Conservation (phyloP, 2,888 invertebrate genomes). For the Melanchra persicariae region DNA sequence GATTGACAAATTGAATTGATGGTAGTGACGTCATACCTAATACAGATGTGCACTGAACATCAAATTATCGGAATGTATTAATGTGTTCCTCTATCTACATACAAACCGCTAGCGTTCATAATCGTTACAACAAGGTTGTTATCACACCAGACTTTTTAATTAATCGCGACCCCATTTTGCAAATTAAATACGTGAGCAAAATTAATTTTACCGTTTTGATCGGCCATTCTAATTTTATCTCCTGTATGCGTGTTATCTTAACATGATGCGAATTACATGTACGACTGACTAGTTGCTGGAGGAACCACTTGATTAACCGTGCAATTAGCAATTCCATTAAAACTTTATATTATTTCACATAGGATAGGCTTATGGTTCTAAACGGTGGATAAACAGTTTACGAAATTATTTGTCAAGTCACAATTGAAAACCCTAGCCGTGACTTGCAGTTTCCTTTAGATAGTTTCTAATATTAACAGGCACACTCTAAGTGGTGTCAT, state of each 20-base stretch:
- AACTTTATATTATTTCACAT: slow-evolving; percentile 40
- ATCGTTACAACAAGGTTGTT: slow-evolving; percentile 57
- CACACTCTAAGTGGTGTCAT: slow-evolving; percentile 77
- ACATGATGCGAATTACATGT: slow-evolving; percentile 24
- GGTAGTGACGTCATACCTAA: slow-evolving; percentile 63
- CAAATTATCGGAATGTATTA: slow-evolving; percentile 56
- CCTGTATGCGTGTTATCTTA: slow-evolving; percentile 42
- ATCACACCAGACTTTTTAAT: slow-evolving; percentile 58
- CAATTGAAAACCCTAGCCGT: slow-evolving; percentile 58
- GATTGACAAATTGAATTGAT: slow-evolving; percentile 78
- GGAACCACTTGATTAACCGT: slow-evolving; percentile 27
- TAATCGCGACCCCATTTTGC: slow-evolving; percentile 61
- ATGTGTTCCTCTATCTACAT: slow-evolving; percentile 37
- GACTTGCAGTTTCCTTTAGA: slow-evolving; percentile 68
- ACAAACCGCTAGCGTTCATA: slow-evolving; percentile 42
- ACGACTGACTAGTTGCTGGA: slow-evolving; percentile 21
- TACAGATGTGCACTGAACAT: slow-evolving; percentile 64
- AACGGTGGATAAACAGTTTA: slow-evolving; percentile 51
- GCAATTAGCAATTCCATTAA: slow-evolving; percentile 40
- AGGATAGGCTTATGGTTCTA: slow-evolving; percentile 16
- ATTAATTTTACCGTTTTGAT: slow-evolving; percentile 54
- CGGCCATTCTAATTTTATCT: slow-evolving; percentile 49
- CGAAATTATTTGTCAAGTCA: slow-evolving; percentile 51
- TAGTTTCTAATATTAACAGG: slow-evolving; percentile 76
- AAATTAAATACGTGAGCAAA: slow-evolving; percentile 59